Evolutionary conservation across 2,113 vertebrate species (phyloP), one percentile per base, ranked within the genome.

Genomic region (Laticauda laticaudata): DNA sequence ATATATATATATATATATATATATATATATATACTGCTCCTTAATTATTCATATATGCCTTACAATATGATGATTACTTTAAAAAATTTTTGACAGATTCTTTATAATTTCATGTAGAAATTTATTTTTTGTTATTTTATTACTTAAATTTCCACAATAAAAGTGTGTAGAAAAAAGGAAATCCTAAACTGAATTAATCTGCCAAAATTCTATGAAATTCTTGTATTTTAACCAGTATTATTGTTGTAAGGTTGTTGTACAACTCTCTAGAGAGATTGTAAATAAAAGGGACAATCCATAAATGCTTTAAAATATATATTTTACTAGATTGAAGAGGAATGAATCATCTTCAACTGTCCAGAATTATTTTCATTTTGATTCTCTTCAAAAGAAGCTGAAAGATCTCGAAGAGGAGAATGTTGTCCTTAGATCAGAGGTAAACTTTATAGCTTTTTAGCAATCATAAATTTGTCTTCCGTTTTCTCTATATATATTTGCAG

Each of bases 331-430:
- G 93, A 98, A 98, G 94, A 98, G 98, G 57, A 99, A 98, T 94
- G 99, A 99, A 94, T 98, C 98, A 0, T 98, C 96, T 3, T 97
- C 98, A 93, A 98, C 98, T 0, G 97, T 98, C 89, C 99, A 99
- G 96, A 98, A 96, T 90, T 98, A 98, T 96, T 99, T 99, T 95
- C 99, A 99, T 51, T 94, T 99, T 97, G 99, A 99, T 94, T 99
- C 98, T 3, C 98, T 99, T 94, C 99, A 99, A 92, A 99, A 99
- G 98, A 99, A 99, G 95, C 98, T 99, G 69, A 99, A 99, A 97
- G 99, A 99, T 95, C 98, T 99, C 12, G 99, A 99, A 95, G 99
- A 99, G 92, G 99, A 99, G 96, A 99, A 99, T 6, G 98, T 99
- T 57, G 98, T 98, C 1, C 97, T 99, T 88, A 98, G 99, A 93